Evolutionary conservation across 2,888 invertebrate species (phyloP).

Genomic region (Acleris sparsana): DNA sequence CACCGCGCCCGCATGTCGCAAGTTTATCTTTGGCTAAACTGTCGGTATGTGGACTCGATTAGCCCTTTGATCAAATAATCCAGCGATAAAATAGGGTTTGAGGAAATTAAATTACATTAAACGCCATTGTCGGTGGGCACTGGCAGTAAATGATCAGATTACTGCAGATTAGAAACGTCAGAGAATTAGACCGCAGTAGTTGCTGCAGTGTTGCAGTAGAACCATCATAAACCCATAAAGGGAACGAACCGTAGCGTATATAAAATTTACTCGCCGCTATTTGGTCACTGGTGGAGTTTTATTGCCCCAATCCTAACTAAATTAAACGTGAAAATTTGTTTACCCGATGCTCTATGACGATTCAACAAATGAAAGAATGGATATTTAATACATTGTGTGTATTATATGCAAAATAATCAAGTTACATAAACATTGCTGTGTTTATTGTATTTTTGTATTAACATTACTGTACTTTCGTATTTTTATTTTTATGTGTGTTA

Average conservation of each 20-base stretch:
- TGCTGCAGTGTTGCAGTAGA: neutral
- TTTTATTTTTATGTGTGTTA: too few relatives aligned
- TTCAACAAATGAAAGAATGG: slow-evolving; percentile 9
- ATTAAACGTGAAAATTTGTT: slow-evolving; percentile 20
- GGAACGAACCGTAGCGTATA: slow-evolving; percentile 23
- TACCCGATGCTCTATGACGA: slow-evolving; percentile 5
- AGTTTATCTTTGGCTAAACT: slow-evolving; percentile 82
- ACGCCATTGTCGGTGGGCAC: slow-evolving; percentile 69
- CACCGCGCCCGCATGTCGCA: slow-evolving; percentile 82
- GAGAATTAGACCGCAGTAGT: slow-evolving; percentile 1
- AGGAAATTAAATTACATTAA: slow-evolving; percentile 80
- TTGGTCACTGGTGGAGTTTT: slow-evolving; percentile 26
- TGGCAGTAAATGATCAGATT: slow-evolving; percentile 47
- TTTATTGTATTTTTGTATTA: too few relatives aligned
- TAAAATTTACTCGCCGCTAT: slow-evolving; percentile 23
- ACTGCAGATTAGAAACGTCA: slow-evolving; percentile 27
- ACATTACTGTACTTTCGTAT: too few relatives aligned
- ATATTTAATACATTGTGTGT: too few relatives aligned
- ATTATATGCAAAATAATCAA: too few relatives aligned
- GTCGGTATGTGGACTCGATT: slow-evolving; percentile 82
- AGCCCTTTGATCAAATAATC: slow-evolving; percentile 84
- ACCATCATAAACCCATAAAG: slow-evolving; percentile 28
- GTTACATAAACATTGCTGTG: too few relatives aligned
- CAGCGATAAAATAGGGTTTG: slow-evolving; percentile 77
- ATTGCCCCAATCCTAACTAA: slow-evolving; percentile 30